Conservation (phyloP, 2,888 invertebrate species). For the Protophormia terraenovae region DNA sequence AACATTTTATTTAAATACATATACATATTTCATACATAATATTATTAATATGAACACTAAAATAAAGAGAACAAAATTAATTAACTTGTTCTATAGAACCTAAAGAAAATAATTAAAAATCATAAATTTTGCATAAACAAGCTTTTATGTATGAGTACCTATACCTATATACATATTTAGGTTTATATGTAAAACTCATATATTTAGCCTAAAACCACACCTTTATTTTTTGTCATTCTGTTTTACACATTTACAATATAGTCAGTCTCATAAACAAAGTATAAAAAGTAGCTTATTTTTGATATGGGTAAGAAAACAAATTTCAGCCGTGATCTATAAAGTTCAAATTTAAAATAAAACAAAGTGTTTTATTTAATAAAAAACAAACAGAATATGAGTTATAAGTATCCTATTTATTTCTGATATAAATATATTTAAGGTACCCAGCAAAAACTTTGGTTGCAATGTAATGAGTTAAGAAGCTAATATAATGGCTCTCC, state of each 20-base stretch:
- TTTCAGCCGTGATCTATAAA: neutral
- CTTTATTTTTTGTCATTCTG: neutral
- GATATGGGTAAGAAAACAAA: neutral
- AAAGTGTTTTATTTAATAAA: neutral
- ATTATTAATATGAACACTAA: neutral
- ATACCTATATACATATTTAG: neutral
- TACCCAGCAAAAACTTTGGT: too few species aligned
- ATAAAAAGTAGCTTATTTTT: neutral
- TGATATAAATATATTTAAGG: too few species aligned
- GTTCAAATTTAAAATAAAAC: neutral
- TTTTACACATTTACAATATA: neutral
- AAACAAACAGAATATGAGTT: too few species aligned
- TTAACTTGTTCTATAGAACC: neutral
- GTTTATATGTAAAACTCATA: neutral
- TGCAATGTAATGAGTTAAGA: too few species aligned
- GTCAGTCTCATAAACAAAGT: too few species aligned
- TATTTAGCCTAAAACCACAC: neutral
- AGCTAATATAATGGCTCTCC: too few species aligned
- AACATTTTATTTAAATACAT: neutral
- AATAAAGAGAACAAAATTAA: constrained; percentile 10
- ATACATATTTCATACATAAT: neutral
- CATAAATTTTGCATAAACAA: neutral
- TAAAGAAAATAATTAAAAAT: constrained; percentile 11
- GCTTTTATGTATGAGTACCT: neutral
- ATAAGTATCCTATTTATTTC: too few species aligned